Conservation (phyloP, 2,888 invertebrate species). For the Pseudoips prasinana region DNA sequence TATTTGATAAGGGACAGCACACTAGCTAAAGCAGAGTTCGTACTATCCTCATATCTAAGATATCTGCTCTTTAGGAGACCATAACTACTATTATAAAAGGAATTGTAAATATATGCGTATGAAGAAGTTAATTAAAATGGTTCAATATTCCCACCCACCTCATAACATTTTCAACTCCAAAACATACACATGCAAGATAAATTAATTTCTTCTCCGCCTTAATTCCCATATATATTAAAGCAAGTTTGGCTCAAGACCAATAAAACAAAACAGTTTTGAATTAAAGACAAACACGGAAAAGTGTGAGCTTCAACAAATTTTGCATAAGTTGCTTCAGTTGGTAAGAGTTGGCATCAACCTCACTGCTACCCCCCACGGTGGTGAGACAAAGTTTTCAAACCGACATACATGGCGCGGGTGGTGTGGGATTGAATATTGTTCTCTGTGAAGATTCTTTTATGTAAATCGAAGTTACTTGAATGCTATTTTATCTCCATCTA, state of each 20-base stretch:
- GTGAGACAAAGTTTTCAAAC: constrained; percentile 30
- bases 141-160: no score
- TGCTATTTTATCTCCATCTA: no score
- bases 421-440: constrained; percentile 2
- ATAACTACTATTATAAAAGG: no score
- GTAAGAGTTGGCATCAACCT: constrained; percentile 15
- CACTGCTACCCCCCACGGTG: constrained; percentile 10
- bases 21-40: no score
- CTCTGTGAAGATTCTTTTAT: background rate
- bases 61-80: no score
- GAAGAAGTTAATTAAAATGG: no score
- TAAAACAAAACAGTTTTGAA: constrained; percentile 20
- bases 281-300: constrained; percentile 27
- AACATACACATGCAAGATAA: constrained; percentile 2
- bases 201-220: constrained; percentile 3
- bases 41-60: no score
- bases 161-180: constrained; percentile 4
- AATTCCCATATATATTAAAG: constrained; percentile 12
- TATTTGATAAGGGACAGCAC: no score
- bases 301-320: constrained; percentile 23
- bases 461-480: no score
- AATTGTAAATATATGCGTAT: no score
- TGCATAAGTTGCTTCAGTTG: constrained; percentile 15
- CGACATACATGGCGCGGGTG: constrained; percentile 5
- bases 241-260: constrained; percentile 18